A percentile compares a stretch with the other conserved stretches of the same genome.
These are phyloP conservation scores for Nasonovia ribisnigri DNA, from an alignment of 2,888 invertebrate genomes.

Conservation along the genomic window DNA sequence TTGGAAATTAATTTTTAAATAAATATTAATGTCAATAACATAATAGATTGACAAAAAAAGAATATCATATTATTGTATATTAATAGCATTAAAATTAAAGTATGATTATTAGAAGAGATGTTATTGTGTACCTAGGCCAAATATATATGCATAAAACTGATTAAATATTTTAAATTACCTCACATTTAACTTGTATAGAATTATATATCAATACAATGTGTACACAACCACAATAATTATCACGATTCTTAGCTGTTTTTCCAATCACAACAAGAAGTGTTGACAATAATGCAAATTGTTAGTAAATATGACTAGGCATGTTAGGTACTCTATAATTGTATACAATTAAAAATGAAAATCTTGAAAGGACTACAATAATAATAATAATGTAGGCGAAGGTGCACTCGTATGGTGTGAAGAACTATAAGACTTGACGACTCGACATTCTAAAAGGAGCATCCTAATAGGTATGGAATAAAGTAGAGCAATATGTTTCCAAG, in stretches of 20 bases:
- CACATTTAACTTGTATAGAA: not conserved
- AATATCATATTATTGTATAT: not conserved
- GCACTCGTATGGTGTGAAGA: not conserved
- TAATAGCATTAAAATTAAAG: too few relatives aligned
- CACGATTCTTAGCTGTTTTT: not conserved
- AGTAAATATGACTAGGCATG: not conserved
- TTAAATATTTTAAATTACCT: not conserved
- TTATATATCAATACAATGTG: not conserved
- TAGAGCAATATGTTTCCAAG: not conserved
- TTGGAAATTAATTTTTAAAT: not conserved
- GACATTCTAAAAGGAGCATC: not conserved
- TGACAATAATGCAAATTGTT: not conserved
- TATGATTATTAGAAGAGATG: not conserved
- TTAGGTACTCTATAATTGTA: not conserved
- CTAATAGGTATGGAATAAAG: not conserved
- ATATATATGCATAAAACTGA: not conserved
- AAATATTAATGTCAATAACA: not conserved
- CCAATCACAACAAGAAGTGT: not conserved
- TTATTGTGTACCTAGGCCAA: not conserved
- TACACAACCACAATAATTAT: not conserved
- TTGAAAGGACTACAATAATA: not conserved
- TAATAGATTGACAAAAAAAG: not conserved
- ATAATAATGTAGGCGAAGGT: not conserved
- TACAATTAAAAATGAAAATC: not conserved
- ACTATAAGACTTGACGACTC: not conserved